Base-by-base conservation (phyloP, 2,113 vertebrate species). In the Paraplagusia blochii region DNA sequence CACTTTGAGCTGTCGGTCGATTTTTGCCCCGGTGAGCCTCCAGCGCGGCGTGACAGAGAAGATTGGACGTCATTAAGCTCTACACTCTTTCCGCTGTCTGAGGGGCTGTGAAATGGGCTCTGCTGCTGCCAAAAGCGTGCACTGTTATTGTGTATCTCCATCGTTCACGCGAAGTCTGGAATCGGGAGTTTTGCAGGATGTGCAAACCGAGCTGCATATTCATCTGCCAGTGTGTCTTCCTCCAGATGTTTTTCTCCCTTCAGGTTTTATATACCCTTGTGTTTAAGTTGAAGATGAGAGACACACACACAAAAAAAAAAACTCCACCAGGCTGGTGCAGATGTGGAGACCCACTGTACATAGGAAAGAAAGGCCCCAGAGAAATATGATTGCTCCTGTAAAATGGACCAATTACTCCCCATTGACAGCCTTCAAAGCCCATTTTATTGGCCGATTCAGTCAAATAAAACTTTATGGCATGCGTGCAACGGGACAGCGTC, bases 391-490 rank as follows among this genome's bases (percentile, higher is more conserved):
- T 92, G 89, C 93, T 92, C 92, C 93, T 93, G 93, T 96, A 96
- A 97, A 97, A 93, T 86, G 89, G 89, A 93, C 91, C 94, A 93
- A 97, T 96, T 97, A 94, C 92, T 94, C 94, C 94, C 93, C 91
- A 92, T 93, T 93, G 94, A 93, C 93, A 95, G 94, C 93, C 93
- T 94, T 94, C 94, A 95, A 95, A 95, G 92, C 80, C 73, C 66
- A 57, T 58, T 95, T 98, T 96, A 95, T 95, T 93, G 93, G 94
- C 93, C 91, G 93, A 94, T 97, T 95, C 93, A 93, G 95, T 92
- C 94, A 93, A 97, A 95, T 98, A 96, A 96, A 98, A 95, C 90
- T 97, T 97, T 97, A 97, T 94, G 92, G 93, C 91, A 88, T 81
- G 84, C 90, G 91, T 89, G 91, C 90, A 94, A 92, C 91, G 92